Evolutionary conservation across 1,140 invertebrate species (phyloP).

Genomic region (Danaus melanippus): DNA sequence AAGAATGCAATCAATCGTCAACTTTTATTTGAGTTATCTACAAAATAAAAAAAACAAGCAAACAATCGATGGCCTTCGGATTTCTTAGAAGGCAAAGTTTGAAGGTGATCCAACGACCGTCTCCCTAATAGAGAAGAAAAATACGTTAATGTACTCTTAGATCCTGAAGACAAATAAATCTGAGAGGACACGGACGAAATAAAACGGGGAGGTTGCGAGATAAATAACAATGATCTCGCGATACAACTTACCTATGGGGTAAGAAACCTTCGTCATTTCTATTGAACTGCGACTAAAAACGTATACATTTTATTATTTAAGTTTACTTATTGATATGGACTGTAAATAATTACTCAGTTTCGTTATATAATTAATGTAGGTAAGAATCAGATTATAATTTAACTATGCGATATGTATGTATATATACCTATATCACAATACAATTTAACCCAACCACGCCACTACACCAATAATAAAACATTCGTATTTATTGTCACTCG

Average conservation of each 20-base stretch:
- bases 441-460: too few species aligned
- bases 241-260: conserved; percentile 22
- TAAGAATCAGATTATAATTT: too few species aligned
- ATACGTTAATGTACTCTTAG: conserved; percentile 70
- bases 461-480: too few species aligned
- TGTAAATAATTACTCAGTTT: too few species aligned
- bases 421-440: too few species aligned
- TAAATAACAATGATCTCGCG: conserved; percentile 64
- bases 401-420: too few species aligned
- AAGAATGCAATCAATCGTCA: conserved; percentile 66
- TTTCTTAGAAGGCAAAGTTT: conserved; percentile 62
- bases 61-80: conserved; percentile 48
- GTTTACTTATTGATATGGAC: too few species aligned
- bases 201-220: conserved; percentile 53
- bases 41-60: conserved; percentile 65
- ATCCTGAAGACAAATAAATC: conserved; percentile 69
- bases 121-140: conserved; percentile 70
- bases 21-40: conserved; percentile 67
- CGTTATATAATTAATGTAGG: too few species aligned
- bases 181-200: conserved; percentile 60
- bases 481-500: too few species aligned
- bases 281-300: too few species aligned
- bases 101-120: conserved; percentile 62
- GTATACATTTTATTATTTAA: too few species aligned
- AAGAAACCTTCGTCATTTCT: too few species aligned